Percentiles rank a stretch among this genome's conserved stretches.
Evolutionary conservation across 1,140 invertebrate species (phyloP).

Genomic region (Thaumatotibia leucotreta): DNA sequence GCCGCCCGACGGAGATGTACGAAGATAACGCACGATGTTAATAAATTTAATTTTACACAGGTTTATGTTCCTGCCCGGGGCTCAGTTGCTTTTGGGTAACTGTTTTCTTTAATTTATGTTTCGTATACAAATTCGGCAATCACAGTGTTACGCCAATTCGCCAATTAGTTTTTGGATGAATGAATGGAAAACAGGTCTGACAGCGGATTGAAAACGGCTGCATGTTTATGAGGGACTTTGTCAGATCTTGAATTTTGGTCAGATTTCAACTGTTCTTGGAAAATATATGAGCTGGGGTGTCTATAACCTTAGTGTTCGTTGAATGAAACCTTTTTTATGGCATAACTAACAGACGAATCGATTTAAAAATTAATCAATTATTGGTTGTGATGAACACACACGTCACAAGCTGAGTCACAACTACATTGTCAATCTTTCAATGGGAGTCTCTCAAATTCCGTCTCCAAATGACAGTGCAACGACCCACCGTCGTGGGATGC

Average conservation of each 20-base stretch:
- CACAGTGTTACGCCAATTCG: background rate
- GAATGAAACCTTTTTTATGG: too few species aligned
- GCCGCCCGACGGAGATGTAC: slow-evolving; percentile 3
- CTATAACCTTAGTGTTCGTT: too few species aligned
- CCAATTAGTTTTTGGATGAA: background rate
- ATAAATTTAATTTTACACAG: slow-evolving; percentile 6
- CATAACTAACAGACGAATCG: too few species aligned
- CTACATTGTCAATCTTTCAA: too few species aligned
- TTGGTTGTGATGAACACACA: too few species aligned
- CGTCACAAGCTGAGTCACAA: too few species aligned
- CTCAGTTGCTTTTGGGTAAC: background rate
- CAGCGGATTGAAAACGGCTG: background rate
- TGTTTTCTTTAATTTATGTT: background rate
- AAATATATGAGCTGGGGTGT: too few species aligned
- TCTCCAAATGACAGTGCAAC: too few species aligned
- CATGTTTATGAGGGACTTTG: background rate
- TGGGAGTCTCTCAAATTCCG: too few species aligned
- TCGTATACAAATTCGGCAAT: background rate
- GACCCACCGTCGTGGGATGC: too few species aligned
- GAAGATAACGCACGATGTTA: slow-evolving; percentile 5
- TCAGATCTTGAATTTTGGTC: background rate
- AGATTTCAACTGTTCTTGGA: background rate
- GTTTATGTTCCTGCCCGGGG: background rate
- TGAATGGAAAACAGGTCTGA: background rate
- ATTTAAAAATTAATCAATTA: too few species aligned